Evolutionary conservation across 2,113 vertebrate genomes (phyloP), one percentile per base, ranked within the genome.

Genomic region (Macrotus californicus): DNA sequence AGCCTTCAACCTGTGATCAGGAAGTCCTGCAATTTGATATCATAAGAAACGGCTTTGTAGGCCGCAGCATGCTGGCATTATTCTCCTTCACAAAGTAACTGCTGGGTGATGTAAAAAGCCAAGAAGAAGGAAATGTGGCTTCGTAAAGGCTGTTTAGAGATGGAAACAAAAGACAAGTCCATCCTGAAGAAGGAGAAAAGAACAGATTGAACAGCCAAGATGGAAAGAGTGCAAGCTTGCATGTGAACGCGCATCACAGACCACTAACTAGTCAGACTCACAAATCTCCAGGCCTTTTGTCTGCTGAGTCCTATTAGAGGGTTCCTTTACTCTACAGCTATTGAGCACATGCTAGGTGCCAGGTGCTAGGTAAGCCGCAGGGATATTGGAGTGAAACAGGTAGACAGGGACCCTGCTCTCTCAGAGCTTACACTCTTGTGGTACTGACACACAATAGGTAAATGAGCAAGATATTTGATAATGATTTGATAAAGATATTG

Each of bases 11-110:
- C 21, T 24, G 72, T 93, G 90, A 94, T 93, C 84, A 94, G 76
- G 83, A 87, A 81, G 66, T 6, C 36, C 70, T 92, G 82, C 96
- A 94, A 97, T 96, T 41, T 72, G 87, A 85, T 46, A 50, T 92
- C 95, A 92, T 95, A 89, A 94, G 87, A 95, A 95, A 87, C 39
- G 59, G 66, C 39, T 81, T 89, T 61, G 80, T 1, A 21, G 69
- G 73, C 39, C 61, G 64, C 79, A 77, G 76, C 46, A 69, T 85
- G 81, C 36, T 87, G 26, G 50, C 75, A 54, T 87, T 39, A 67
- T 19, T 95, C 14, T 41, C 41, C 54, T 94, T 90, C 52, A 87
- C 41, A 87, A 72, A 93, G 39, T 19, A 75, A 79, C 39, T 24
- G 66, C 66, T 89, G 69, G 41, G 50, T 89, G 75, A 89, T 87